Base-by-base conservation (phyloP, 2,888 invertebrate genomes). In the Heliconius sara region DNA sequence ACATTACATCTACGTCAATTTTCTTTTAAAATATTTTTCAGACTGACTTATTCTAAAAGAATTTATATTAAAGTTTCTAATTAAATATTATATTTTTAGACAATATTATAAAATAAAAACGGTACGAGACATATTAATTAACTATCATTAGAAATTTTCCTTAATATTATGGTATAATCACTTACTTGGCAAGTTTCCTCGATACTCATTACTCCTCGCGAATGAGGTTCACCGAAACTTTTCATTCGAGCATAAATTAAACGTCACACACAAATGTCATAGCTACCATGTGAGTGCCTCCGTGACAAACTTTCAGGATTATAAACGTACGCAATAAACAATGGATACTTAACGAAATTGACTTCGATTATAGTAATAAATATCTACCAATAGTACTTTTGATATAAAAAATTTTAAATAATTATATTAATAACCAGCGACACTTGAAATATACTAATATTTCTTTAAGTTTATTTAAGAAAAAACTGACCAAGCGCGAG, bases 191-290 rank as follows among this genome's bases (percentile, higher is more conserved):
- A 83, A 83, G 67, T 80, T 81, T 81, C 76, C 81, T 47, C 79
- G 79, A 82, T 81, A 78, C 67, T 70, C 71, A 52, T 70, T 52
- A 63, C 77, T 67, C 65, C 67, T 25, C 25, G 27, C 47, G 63
- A 65, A 79, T 76, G 77, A 67, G 73, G 75, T 79, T 78, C 73
- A 77, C 66, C 30, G 78, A 77, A 83, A 83, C 76, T 82, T 82
- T 72, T 81, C 79, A 76, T 77, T 79, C 76, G 65, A 65, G 75
- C 77, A 77, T 79, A 83, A 81, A 82, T 83, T 80, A 82, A 77
- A 80, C 79, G 81, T 81, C 80, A n/a, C n/a, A n/a, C n/a, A n/a
- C n/a, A 80, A 83, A 80, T 82, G 80, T 76, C 75, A 60, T 65
- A 80, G 78, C 79, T 65, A 78, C 76, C 6, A 6, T 67, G 75